phyloP scores from a whole-genome alignment of 2,888 invertebrate species.

The Lamellibrachia satsuma region DNA sequence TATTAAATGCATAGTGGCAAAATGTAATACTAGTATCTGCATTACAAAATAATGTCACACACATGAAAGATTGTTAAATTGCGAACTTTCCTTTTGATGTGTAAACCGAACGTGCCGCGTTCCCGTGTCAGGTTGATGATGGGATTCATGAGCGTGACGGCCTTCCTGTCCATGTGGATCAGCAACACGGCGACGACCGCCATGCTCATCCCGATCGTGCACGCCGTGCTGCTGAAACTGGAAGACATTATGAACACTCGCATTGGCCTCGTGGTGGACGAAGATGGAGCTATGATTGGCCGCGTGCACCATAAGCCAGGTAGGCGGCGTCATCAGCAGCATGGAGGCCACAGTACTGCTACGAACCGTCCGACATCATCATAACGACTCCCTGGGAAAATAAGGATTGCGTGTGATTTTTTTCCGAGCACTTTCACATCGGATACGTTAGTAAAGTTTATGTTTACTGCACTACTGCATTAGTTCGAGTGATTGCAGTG shows the following conservation, averaged over 20 bases:
- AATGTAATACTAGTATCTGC: neutral
- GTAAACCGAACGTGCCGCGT: neutral
- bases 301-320: neutral
- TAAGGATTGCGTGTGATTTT: too few species aligned
- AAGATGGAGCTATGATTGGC: neutral
- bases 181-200: slow-evolving; percentile 83
- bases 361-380: too few species aligned
- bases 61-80: neutral
- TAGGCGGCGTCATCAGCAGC: neutral
- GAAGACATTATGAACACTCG: slow-evolving; percentile 19
- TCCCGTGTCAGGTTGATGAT: slow-evolving; percentile 73
- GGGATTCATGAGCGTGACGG: slow-evolving; percentile 85
- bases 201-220: slow-evolving; percentile 63
- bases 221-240: slow-evolving; percentile 73
- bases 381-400: too few species aligned
- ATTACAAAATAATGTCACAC: neutral
- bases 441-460: too few species aligned
- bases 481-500: too few species aligned
- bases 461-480: too few species aligned
- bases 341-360: too few species aligned
- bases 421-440: too few species aligned
- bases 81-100: neutral
- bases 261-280: neutral
- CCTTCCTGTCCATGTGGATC: slow-evolving; percentile 97
- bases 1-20: too few species aligned